These are phyloP conservation scores for Bufotes viridis DNA, from an alignment of 2,797 vertebrate genomes.

Conservation along the genomic window DNA sequence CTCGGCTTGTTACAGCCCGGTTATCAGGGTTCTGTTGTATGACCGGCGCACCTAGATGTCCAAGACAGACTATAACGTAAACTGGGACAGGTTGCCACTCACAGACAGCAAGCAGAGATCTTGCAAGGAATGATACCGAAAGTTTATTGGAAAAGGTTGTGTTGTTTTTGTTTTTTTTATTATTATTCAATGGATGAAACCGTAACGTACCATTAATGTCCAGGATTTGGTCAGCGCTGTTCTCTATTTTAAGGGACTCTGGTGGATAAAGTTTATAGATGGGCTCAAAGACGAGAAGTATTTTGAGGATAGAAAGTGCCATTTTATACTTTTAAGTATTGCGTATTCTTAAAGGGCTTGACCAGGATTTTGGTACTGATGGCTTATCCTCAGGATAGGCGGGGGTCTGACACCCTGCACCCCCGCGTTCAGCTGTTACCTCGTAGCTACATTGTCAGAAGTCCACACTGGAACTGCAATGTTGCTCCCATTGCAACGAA, in stretches of 20 bases:
- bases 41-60: no score
- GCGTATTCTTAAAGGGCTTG: background rate
- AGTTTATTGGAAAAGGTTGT: background rate
- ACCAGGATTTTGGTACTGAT: no score
- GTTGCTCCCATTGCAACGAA: no score
- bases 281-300: background rate
- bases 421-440: no score
- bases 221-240: background rate
- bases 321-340: background rate
- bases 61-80: background rate
- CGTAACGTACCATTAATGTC: background rate
- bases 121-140: background rate
- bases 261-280: background rate
- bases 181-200: background rate
- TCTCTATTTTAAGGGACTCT: background rate
- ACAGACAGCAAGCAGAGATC: background rate
- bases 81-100: background rate
- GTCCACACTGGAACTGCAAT: no score
- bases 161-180: background rate
- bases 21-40: background rate
- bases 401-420: no score
- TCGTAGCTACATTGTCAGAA: no score
- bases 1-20: background rate
- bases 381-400: no score
- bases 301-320: background rate